phyloP scores from a whole-genome alignment of 2,797 vertebrate species.

The Acipenser ruthenus region DNA sequence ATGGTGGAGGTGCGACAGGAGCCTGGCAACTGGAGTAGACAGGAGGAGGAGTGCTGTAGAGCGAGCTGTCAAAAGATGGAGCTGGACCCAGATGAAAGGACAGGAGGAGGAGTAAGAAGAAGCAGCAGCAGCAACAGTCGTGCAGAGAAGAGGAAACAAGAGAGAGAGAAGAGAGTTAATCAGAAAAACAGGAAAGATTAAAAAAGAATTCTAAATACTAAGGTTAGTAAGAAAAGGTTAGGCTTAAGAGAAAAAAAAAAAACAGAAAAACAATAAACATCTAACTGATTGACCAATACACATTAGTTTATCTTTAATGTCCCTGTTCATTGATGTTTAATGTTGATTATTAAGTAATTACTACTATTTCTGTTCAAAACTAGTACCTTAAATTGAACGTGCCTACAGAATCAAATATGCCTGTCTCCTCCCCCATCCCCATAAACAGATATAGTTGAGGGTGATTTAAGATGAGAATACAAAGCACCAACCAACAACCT shows the following conservation, averaged over 20 bases:
- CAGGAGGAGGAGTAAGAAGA: slow-evolving; percentile 39
- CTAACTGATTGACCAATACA: too few relatives aligned
- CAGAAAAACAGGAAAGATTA: slow-evolving; percentile 84
- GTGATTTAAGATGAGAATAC: too few relatives aligned
- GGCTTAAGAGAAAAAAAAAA: slow-evolving; percentile 25
- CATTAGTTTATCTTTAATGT: too few relatives aligned
- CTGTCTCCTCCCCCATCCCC: too few relatives aligned
- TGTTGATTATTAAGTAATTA: too few relatives aligned
- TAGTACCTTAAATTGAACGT: too few relatives aligned
- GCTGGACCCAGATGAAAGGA: slow-evolving; percentile 64
- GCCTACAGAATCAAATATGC: too few relatives aligned
- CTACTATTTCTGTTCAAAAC: too few relatives aligned
- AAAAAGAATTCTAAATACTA: slow-evolving; percentile 61
- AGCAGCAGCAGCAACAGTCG: slow-evolving; percentile 34
- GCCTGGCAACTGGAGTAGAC: slow-evolving; percentile 73
- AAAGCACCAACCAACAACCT: too few relatives aligned
- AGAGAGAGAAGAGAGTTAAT: slow-evolving; percentile 77
- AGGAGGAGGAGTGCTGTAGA: slow-evolving; percentile 73
- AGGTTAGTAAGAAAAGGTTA: slow-evolving; percentile 69
- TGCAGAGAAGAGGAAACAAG: slow-evolving; percentile 70
- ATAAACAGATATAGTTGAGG: too few relatives aligned
- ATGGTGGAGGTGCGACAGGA: slow-evolving; percentile 67
- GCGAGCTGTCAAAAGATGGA: slow-evolving; percentile 82
- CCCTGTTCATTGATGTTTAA: too few relatives aligned
- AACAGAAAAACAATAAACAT: slow-evolving; percentile 13